phyloP scores from a whole-genome alignment of 2,797 vertebrate species.

The Gobio occitaniae region DNA sequence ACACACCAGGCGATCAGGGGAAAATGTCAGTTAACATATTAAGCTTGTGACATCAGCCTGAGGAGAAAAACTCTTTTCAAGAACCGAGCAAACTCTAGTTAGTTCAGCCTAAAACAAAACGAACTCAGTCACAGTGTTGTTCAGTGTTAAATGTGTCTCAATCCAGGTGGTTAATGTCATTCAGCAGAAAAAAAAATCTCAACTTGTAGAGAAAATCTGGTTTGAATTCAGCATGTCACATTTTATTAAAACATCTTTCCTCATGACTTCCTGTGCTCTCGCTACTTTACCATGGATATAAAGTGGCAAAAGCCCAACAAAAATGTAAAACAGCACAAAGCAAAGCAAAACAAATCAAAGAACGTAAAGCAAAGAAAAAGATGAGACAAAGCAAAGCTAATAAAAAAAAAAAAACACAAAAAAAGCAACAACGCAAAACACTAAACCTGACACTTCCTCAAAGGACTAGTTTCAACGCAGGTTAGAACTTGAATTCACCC shows the following conservation, averaged over 20 bases:
- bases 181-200: background rate
- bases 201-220: background rate
- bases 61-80: background rate
- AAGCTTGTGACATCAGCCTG: conserved; percentile 6
- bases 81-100: background rate
- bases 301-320: background rate
- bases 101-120: background rate
- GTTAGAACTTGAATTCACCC: background rate
- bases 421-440: background rate
- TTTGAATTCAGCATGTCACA: conserved; percentile 2
- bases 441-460: background rate
- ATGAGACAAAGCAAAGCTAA: background rate
- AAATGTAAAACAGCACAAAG: background rate
- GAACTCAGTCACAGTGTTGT: background rate
- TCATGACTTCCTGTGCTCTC: background rate
- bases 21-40: conserved; percentile 23
- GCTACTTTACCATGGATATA: background rate
- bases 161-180: background rate
- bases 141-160: background rate
- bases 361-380: background rate
- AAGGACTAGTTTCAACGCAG: background rate
- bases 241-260: background rate
- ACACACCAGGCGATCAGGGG: conserved; percentile 36
- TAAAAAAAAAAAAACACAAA: background rate
- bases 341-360: background rate